Base-by-base conservation (phyloP, 1,140 invertebrate species). In the Eriosoma lanigerum region DNA sequence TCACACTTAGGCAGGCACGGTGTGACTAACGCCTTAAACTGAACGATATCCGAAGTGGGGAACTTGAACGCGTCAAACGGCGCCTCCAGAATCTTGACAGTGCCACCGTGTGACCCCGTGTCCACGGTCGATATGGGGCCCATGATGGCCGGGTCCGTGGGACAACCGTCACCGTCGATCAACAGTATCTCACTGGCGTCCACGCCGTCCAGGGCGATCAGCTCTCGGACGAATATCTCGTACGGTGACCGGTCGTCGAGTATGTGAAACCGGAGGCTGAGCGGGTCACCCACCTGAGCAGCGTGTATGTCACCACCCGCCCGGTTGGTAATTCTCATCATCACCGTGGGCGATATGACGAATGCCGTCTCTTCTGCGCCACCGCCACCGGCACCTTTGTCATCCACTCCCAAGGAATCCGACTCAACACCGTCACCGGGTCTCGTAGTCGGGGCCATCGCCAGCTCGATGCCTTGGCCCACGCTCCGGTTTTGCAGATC, bases 11-110 rank as follows among this genome's bases (percentile, higher is more conserved):
- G 87, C 4, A 89, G 82, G 82, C 88, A 89, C 1, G 88, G 88
- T 0, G 88, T 89, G 4, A 89, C 87, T 9, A 89, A 82, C 38
- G 88, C 88, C 81, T 88, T 86, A 84, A 89, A 89, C 81, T 89
- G 88, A 4, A 89, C 88, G 9, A 88, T 85, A 50, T 89, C 87
- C 4, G 87, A 88, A 3, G 88, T 88, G 6, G 88, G 88, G 83
- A 89, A 89, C 83, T 89, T 89, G 83, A 89, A 89, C 4, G 88
- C 88, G 82, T 89, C 88, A 81, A 89, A 89, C 17, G 86, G 86
- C n/a, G 88, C 88, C 50, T 86, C 85, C 0, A 89, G 84, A 3
- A 84, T 83, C 81, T 87, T 86, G 38, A 78, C 75, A 3, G 85
- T 85, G 38, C 83, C 84, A 9, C 82, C 82, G n/a, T 8, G 32